phyloP scores from a whole-genome alignment of 2,888 invertebrate species.

The Palloptera scutellata region DNA sequence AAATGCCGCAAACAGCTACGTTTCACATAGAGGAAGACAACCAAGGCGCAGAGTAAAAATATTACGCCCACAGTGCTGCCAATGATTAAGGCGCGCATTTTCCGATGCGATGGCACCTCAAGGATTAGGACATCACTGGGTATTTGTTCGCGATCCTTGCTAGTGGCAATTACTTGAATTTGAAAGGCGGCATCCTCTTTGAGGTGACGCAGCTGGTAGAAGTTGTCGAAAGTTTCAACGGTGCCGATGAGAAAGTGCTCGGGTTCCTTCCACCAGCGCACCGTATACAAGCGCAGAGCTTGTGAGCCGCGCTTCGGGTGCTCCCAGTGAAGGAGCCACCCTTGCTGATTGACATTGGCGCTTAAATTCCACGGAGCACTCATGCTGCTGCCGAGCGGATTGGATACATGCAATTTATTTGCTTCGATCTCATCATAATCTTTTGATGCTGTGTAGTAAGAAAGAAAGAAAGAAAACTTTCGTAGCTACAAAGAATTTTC shows the following conservation, averaged over 20 bases:
- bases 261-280: conserved; percentile 75
- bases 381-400: conserved; percentile 41
- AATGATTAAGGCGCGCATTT: conserved; percentile 75
- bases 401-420: conserved; percentile 37
- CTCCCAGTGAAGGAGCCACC: conserved; percentile 80
- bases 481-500: no score
- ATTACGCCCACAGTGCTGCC: conserved; percentile 76
- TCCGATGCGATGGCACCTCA: conserved; percentile 75
- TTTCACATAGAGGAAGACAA: conserved; percentile 68
- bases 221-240: conserved; percentile 75
- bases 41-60: conserved; percentile 72
- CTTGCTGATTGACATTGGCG: conserved; percentile 75
- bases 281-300: conserved; percentile 70
- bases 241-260: conserved; percentile 72
- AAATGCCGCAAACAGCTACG: conserved; percentile 59
- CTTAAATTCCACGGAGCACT: conserved; percentile 73
- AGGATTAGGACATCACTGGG: conserved; percentile 71
- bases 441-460: conserved; percentile 32
- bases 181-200: conserved; percentile 78
- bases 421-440: conserved; percentile 63
- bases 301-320: conserved; percentile 70
- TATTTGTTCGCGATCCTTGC: conserved; percentile 70
- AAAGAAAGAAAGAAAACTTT: neutral
- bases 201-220: conserved; percentile 74
- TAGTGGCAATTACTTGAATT: conserved; percentile 77